Conservation (phyloP, 1,140 invertebrate genomes). For the Drosophila athabasca region DNA sequence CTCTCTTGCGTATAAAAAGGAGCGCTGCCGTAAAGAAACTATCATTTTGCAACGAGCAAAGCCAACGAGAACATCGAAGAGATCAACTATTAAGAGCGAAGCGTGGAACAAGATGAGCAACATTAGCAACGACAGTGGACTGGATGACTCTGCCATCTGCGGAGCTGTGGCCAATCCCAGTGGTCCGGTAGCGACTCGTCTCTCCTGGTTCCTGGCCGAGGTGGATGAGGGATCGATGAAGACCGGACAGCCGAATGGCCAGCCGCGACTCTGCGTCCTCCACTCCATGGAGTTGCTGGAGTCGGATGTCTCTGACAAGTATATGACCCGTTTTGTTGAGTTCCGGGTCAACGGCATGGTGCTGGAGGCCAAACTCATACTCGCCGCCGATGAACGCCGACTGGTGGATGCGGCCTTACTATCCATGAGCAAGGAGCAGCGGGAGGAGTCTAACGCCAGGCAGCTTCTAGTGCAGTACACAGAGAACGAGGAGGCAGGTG, state of each 20-base stretch:
- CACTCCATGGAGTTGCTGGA: constrained; percentile 75
- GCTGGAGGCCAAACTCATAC: constrained; percentile 65
- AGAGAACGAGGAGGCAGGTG: constrained; percentile 31
- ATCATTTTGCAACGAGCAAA: constrained; percentile 41
- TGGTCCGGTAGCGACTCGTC: constrained; percentile 46
- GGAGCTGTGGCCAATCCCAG: constrained; percentile 16
- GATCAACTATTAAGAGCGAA: neutral
- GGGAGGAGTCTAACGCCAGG: constrained; percentile 16
- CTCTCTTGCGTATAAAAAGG: constrained; percentile 40
- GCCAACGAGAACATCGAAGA: neutral
- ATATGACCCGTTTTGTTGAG: constrained; percentile 64
- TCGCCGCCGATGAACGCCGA: constrained; percentile 68
- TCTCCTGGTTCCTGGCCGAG: constrained; percentile 77
- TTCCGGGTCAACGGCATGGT: constrained; percentile 58
- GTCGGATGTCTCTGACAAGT: constrained; percentile 61
- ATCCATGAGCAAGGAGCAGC: constrained; percentile 47
- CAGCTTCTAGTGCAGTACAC: constrained; percentile 63
- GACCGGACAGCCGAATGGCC: constrained; percentile 42
- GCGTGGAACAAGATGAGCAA: constrained; percentile 45
- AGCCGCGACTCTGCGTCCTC: constrained; percentile 46
- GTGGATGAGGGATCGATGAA: constrained; percentile 61
- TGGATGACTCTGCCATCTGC: constrained; percentile 55
- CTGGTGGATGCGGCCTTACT: constrained; percentile 61
- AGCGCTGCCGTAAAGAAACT: neutral
- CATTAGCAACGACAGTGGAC: constrained; percentile 58